Conservation (phyloP, 2,888 invertebrate genomes). For the Megalurothrips usitatus region DNA sequence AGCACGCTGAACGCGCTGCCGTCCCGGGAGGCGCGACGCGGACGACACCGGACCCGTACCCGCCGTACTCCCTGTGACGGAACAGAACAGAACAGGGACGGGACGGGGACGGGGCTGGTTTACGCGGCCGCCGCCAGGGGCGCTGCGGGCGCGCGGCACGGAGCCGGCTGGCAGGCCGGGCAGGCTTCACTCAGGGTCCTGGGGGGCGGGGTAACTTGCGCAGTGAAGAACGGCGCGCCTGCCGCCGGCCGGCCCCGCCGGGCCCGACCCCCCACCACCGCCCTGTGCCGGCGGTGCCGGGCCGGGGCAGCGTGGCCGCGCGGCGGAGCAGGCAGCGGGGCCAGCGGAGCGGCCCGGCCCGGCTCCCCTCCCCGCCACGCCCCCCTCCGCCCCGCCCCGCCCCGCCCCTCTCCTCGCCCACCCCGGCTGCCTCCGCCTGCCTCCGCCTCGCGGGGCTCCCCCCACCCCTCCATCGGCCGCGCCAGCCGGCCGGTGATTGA, state of each 20-base stretch:
- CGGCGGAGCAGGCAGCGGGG: background rate
- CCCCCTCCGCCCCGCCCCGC: background rate
- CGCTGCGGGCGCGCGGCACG: background rate
- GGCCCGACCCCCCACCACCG: background rate
- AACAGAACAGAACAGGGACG: too few relatives aligned
- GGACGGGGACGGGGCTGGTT: background rate
- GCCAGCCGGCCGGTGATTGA: slow-evolving; percentile 18
- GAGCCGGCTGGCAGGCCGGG: slow-evolving; percentile 6
- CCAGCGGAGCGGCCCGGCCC: background rate
- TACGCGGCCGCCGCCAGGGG: background rate
- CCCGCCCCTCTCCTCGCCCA: background rate
- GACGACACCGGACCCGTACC: background rate
- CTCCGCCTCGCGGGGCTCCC: background rate
- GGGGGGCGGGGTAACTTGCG: slow-evolving; percentile 11
- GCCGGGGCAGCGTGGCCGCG: too few relatives aligned
- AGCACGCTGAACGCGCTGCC: background rate
- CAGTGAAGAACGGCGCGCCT: slow-evolving; percentile 23
- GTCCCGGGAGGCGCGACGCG: background rate
- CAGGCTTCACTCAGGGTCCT: background rate
- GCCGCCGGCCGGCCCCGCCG: background rate
- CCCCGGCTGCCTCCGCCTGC: background rate
- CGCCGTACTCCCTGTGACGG: too few relatives aligned
- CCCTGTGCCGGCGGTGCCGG: background rate
- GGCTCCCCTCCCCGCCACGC: background rate
- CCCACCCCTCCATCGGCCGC: slow-evolving; percentile 19